Conservation (phyloP, 1,140 invertebrate species). For the Habropoda laboriosa region DNA sequence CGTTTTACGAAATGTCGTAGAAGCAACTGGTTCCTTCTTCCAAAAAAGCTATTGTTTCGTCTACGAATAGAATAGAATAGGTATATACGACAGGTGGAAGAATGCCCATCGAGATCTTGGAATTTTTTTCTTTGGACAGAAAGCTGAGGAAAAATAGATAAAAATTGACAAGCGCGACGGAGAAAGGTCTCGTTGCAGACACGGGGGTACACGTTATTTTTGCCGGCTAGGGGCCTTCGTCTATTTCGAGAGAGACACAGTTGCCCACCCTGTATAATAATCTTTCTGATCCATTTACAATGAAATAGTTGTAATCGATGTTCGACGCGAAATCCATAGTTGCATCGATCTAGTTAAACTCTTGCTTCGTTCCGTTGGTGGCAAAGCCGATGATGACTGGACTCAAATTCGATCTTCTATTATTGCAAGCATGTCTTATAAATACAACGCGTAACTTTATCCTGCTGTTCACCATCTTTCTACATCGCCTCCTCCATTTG, state of each 20-base stretch:
- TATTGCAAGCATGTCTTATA: constrained; percentile 31
- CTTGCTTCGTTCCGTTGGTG: background rate
- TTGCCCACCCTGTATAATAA: constrained; percentile 73
- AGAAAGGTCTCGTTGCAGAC: constrained; percentile 18
- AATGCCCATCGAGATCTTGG: background rate
- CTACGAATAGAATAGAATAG: too few relatives aligned
- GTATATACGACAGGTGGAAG: background rate
- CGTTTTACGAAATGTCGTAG: constrained; percentile 19
- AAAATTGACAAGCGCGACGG: background rate
- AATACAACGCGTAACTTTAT: constrained; percentile 48
- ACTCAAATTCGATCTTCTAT: constrained; percentile 32
- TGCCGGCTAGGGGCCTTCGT: constrained; percentile 78
- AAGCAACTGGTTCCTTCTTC: background rate
- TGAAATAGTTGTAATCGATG: constrained; percentile 55
- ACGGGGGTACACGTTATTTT: constrained; percentile 73
- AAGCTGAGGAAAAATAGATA: background rate
- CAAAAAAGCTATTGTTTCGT: background rate
- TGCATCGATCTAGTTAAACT: background rate
- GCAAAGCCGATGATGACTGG: background rate
- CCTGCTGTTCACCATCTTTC: constrained; percentile 25
- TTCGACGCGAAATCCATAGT: background rate
- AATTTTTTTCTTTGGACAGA: too few relatives aligned
- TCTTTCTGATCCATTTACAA: constrained; percentile 79
- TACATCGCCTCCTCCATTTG: constrained; percentile 28
- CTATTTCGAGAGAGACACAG: constrained; percentile 76